Evolutionary conservation across 2,113 vertebrate species (phyloP), one percentile per base, ranked within the genome.

Genomic region (Felis chaus): DNA sequence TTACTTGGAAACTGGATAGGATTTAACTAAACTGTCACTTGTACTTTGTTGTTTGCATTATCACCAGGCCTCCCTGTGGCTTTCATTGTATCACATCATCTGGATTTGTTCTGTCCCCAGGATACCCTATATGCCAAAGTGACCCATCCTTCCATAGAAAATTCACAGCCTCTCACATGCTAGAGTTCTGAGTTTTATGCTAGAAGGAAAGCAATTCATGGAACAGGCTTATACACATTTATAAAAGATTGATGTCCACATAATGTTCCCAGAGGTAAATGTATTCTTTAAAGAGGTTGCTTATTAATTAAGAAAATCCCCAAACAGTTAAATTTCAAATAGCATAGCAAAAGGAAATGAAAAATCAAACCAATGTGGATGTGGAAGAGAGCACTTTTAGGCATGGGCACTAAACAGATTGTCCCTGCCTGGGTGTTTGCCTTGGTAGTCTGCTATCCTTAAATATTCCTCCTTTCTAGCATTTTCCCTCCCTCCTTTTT

Each of bases 241-340:
- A 11, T 65, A 63, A 92, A 50, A 93, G 48, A 82, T 45, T 65
- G 36, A 50, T 83, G 50, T 19, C 21, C 14, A n/a, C 13, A 23
- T 91, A 55, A 63, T 13, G 16, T 45, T 78, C 39, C 36, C 68
- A 96, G 55, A 78, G 53, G 18, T 79, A 94, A 50, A 27, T 95
- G 48, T 63, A 33, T 89, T 87, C 48, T 85, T 66, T 41, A 79
- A 78, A 86, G 7, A 85, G 25, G 33, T 74, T 91, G 53, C n/a
- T 91, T 93, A 11, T 57, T 92, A 76, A 92, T 97, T 96, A 95
- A 84, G 48, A 89, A 86, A 88, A 91, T 69, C 7, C 89, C 10
- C 39, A 79, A 63, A 61, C 21, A 36, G 3, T 93, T 86, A 48
- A 55, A 55, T 94, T 94, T 79, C 33, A 69, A 92, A 21, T 10